Conservation (phyloP, 2,113 vertebrate genomes). For the Sturnira hondurensis region DNA sequence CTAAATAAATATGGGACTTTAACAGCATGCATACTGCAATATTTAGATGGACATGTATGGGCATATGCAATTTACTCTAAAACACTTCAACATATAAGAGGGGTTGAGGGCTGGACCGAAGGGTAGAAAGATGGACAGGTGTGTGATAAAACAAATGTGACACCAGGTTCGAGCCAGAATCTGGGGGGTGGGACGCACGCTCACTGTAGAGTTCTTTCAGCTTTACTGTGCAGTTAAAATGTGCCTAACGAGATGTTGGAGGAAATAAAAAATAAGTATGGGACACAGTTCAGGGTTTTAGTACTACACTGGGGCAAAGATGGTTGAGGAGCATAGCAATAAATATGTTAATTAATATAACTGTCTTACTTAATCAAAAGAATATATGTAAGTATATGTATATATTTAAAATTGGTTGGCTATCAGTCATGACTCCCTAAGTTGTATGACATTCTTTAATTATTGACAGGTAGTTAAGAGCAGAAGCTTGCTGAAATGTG, state of each 20-base stretch:
- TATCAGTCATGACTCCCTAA: background rate
- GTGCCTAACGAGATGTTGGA: background rate
- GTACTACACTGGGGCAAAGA: background rate
- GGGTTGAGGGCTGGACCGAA: background rate
- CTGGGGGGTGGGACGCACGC: background rate
- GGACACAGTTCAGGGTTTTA: background rate
- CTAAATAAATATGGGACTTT: background rate
- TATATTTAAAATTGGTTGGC: background rate
- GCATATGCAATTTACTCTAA: background rate
- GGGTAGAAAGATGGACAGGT: background rate
- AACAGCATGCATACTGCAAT: background rate
- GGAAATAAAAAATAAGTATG: background rate
- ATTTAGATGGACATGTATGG: background rate
- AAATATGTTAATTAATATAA: background rate
- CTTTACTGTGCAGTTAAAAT: background rate
- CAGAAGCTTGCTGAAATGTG: background rate
- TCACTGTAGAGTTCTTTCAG: background rate
- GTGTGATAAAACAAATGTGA: background rate
- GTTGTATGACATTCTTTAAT: background rate
- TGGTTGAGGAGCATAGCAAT: background rate
- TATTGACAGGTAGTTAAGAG: background rate
- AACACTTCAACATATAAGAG: background rate
- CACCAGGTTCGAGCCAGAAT: background rate
- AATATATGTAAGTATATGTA: too few relatives aligned
- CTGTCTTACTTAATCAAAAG: background rate